Base-by-base conservation (phyloP, 2,888 invertebrate species). In the Achlya flavicornis region DNA sequence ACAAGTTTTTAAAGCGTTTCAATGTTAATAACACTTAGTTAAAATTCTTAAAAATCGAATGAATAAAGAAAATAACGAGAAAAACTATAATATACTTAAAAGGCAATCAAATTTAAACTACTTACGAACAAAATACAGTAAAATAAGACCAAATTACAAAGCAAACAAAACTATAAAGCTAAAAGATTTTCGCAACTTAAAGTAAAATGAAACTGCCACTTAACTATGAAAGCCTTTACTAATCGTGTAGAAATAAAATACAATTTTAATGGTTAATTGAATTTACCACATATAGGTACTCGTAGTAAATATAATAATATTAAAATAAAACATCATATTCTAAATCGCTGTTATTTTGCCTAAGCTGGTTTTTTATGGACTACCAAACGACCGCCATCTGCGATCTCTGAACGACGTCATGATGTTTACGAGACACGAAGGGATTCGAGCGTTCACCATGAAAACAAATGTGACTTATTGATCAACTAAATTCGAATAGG, bases 111-210 rank as follows among this genome's bases (percentile, higher is more conserved):
- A 26, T 41, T 12, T 12, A 41, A 12, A 11, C 12, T 4, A 41
- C 3, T 12, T 41, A 41, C 41, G 12, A 41, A 4, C 4, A 12
- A 12, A 12, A 10, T 38, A 41, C 12, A 41, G 12, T 41, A 12
- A 41, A 41, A 41, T 4, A 53, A 14, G 6, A 43, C 26, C 19
- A 19, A n/a, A 14, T 26, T 60, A 11, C 10, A 19, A 26, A n/a
- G 33, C 61, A 32, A 57, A 61, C 35, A 35, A 61, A 61, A 53
- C 16, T 48, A 57, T 38, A 57, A 61, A 61, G 33, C 48, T 61
- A 14, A 38, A 61, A 61, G 38, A 35, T 57, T 61, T 16, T 14
- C 14, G n/a, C 35, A 53, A 53, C 14, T 58, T 38, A 16, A n/a
- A n/a, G 14, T 58, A n/a, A 38, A 58, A 38, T 7, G n/a, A 33